phyloP scores from a whole-genome alignment of 64 coral and sea anemone genomes.

The Stichodactyla mertensii region DNA sequence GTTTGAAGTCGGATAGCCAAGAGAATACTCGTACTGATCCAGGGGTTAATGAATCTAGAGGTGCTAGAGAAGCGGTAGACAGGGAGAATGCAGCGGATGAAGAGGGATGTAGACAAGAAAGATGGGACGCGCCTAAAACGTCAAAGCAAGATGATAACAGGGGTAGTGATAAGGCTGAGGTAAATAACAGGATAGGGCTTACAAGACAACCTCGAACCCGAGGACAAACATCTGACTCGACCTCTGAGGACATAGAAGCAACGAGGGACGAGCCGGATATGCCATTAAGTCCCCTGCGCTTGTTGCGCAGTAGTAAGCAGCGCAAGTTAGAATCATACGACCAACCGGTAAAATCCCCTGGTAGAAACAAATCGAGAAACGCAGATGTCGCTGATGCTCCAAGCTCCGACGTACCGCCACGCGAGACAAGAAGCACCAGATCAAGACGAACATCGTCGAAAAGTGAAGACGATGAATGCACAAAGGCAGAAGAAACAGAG shows the following conservation, averaged over 20 bases:
- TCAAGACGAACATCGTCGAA: neutral
- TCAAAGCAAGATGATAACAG: neutral
- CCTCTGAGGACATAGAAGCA: slow-evolving; percentile 2
- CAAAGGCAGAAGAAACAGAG: neutral
- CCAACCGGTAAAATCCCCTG: neutral
- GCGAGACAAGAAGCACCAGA: neutral
- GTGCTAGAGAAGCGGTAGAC: neutral
- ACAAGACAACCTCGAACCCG: neutral
- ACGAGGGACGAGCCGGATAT: neutral
- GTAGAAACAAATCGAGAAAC: neutral
- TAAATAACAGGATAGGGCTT: neutral
- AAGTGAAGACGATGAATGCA: neutral
- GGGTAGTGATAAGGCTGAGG: neutral
- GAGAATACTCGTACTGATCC: neutral
- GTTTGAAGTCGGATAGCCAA: slow-evolving; percentile 2
- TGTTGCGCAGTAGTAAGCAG: neutral
- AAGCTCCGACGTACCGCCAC: neutral
- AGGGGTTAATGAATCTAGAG: neutral
- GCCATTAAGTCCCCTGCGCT: neutral
- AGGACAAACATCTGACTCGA: slow-evolving; percentile 17
- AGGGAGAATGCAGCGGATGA: neutral
- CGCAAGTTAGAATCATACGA: neutral
- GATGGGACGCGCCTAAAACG: neutral
- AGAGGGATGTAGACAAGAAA: neutral
- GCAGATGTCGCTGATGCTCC: neutral